These are phyloP conservation scores for Zalophus californianus DNA, from an alignment of 2,797 vertebrate species.

Conservation along the genomic window DNA sequence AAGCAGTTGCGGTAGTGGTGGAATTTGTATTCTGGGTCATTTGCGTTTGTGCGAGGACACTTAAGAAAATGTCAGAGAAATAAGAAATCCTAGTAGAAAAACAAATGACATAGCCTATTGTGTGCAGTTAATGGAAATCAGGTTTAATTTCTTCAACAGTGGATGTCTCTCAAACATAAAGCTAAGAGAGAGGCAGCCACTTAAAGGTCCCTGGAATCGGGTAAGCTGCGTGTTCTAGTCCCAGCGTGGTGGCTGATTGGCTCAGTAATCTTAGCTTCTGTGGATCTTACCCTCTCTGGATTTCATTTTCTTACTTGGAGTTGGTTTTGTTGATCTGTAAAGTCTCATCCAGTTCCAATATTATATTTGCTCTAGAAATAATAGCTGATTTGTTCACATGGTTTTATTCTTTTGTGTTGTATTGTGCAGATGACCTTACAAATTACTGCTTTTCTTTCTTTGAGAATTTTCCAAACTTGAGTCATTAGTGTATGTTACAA, in stretches of 20 bases:
- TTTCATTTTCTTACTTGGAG: neutral
- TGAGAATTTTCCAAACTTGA: neutral
- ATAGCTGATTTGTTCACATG: neutral
- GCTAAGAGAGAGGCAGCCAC: neutral
- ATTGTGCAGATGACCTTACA: neutral
- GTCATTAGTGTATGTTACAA: neutral
- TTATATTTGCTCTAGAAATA: neutral
- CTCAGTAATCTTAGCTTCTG: neutral
- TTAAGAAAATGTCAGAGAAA: slow-evolving; percentile 61
- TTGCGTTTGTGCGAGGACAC: slow-evolving; percentile 16
- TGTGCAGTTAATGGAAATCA: slow-evolving; percentile 31
- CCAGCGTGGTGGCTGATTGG: neutral
- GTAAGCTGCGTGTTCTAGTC: neutral
- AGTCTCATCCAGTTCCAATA: neutral
- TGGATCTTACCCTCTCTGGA: neutral
- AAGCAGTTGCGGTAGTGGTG: neutral
- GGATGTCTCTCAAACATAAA: neutral
- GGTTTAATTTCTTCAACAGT: slow-evolving; percentile 30
- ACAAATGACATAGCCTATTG: neutral
- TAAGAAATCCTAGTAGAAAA: neutral
- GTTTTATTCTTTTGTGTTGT: neutral
- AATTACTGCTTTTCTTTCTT: neutral
- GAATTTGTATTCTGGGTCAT: slow-evolving; percentile 32
- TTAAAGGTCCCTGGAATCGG: neutral
- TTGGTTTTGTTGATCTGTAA: neutral